phyloP scores from a whole-genome alignment of 2,113 vertebrate species.

The Gnathonemus longibarbis region DNA sequence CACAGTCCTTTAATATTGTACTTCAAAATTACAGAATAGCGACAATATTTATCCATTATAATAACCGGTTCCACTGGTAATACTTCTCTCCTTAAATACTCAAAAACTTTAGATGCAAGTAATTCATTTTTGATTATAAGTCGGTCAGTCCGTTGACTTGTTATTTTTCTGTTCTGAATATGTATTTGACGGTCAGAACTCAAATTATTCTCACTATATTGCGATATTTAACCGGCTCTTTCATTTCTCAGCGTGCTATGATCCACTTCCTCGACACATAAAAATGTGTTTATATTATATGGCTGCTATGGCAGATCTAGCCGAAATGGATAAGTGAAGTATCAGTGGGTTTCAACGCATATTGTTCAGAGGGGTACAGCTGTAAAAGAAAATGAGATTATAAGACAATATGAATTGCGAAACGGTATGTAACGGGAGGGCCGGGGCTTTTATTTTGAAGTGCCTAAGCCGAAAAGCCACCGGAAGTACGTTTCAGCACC shows the following conservation, averaged over 20 bases:
- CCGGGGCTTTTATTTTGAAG: neutral
- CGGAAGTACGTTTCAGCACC: constrained; percentile 9
- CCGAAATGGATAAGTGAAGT: neutral
- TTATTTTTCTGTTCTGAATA: neutral
- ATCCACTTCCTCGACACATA: neutral
- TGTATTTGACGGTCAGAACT: neutral
- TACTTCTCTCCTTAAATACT: neutral
- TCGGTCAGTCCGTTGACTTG: neutral
- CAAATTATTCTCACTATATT: neutral
- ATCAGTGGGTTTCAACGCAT: neutral
- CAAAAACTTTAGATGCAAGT: neutral
- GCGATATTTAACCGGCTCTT: neutral
- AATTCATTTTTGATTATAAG: neutral
- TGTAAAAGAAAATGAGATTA: neutral
- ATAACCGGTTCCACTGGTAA: neutral
- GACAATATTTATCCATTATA: neutral
- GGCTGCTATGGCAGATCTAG: neutral
- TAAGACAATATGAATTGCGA: neutral
- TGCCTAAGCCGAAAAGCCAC: neutral
- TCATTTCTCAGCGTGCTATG: neutral
- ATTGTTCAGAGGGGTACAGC: neutral
- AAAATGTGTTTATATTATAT: neutral
- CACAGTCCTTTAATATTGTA: neutral
- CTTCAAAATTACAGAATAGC: neutral
- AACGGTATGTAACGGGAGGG: neutral